A percentile compares a stretch with the other conserved stretches of the same genome.
These are phyloP conservation scores for Pristionchus japonicus DNA, from an alignment of 2,888 invertebrate species.

Conservation along the genomic window DNA sequence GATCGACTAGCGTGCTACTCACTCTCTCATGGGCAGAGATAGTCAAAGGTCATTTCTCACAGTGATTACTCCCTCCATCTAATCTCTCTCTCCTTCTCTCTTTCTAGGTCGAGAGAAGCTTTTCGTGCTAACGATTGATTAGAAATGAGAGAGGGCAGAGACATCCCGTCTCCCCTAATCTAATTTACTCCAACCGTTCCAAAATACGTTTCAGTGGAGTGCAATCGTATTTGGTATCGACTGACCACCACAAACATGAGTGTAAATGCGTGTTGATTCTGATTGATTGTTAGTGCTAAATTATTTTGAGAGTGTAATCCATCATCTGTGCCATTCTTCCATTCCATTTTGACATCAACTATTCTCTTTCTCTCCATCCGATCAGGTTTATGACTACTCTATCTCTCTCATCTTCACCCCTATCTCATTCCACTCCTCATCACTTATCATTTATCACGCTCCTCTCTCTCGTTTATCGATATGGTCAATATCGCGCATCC, in stretches of 20 bases:
- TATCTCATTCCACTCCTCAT: constrained; percentile 15
- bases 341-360: constrained; percentile 16
- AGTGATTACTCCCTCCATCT: not conserved
- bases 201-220: not conserved
- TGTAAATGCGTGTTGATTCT: not conserved
- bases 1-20: not conserved
- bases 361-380: not conserved
- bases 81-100: not conserved
- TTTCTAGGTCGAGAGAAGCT: constrained; percentile 29
- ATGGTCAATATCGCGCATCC: constrained; percentile 23
- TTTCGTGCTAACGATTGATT: not conserved
- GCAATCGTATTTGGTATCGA: not conserved
- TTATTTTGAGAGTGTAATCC: not conserved
- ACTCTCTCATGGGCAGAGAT: not conserved
- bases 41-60: constrained; percentile 2
- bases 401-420: constrained; percentile 7
- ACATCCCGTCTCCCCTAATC: not conserved
- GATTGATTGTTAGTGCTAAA: not conserved
- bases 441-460: constrained; percentile 26
- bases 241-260: no score
- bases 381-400: constrained; percentile 10
- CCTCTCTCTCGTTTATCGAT: constrained; percentile 6
- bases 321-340: not conserved
- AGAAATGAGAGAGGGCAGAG: not conserved
- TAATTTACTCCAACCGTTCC: not conserved